Base-by-base conservation (phyloP, 2,888 invertebrate genomes). In the Eurois occulta region DNA sequence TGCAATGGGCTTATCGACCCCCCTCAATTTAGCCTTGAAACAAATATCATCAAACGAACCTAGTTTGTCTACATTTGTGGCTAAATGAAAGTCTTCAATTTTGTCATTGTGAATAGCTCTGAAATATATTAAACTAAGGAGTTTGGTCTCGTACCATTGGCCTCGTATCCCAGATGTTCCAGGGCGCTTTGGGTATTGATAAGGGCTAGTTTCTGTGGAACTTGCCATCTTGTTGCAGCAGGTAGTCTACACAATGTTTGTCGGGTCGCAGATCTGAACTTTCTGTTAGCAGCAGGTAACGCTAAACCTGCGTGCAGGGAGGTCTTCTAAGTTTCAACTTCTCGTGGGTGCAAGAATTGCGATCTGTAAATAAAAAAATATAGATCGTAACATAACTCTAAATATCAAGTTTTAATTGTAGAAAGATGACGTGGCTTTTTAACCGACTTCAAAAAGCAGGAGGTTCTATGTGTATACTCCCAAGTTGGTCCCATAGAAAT, bases 21-120 rank as follows among this genome's bases (percentile, higher is more conserved):
- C 58, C 21, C 18, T 55, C 3, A 78, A 8, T 60, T 77, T 78
- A 16, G 67, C 72, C 60, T 75, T 85, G 18, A 87, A 69, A 60
- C 83, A 85, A 60, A 88, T 80, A 43, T 87, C 86, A 55, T 85
- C 84, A 11, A 87, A 81, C 13, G 74, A 78, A 13, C 84, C 88
- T 18, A 87, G 58, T 7, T 76, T 65, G 21, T 80, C 82, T 35
- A 88, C 76, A 68, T 87, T 87, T 4, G 85, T 81, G 13, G 81
- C 87, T 58, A 88, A 66, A 70, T 76, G 58, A 43, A 87, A 88
- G 5, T 88, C 66, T 55, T 78, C 66, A 32, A 88, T 72, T 18
- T 55, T 55, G 0, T 58, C 43, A 32, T 80, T 70, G 24, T 78
- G 71, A 4, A 80, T 41, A 13, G 77, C 65, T 74, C 84, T 78